A percentile compares a stretch with the other conserved stretches of the same genome.
Evolutionary conservation across 2,113 vertebrate genomes (phyloP).

Genomic region (Dascyllus trimaculatus): DNA sequence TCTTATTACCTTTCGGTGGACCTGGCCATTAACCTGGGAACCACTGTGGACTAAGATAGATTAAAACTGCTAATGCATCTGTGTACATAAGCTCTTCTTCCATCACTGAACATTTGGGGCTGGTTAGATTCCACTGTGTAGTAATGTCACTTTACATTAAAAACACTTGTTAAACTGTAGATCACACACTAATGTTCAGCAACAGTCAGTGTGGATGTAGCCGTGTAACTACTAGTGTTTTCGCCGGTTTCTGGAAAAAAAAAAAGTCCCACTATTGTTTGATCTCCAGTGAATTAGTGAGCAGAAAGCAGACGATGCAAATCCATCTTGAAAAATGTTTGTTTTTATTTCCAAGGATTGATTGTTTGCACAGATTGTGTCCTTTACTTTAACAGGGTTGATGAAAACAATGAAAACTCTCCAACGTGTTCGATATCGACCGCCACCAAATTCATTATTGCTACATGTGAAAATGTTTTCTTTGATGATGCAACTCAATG

Average conservation of each 20-base stretch:
- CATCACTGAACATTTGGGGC: too few species aligned
- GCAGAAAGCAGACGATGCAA: conserved; percentile 21
- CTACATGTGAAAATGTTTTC: conserved; percentile 48
- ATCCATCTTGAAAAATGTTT: conserved; percentile 59
- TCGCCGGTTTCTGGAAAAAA: not conserved
- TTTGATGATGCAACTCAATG: conserved; percentile 29
- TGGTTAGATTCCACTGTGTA: too few species aligned
- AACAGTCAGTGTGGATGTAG: not conserved
- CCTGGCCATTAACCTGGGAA: too few species aligned
- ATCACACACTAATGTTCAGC: not conserved
- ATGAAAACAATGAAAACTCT: conserved; percentile 31
- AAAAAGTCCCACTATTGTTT: not conserved
- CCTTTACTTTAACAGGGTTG: conserved; percentile 17
- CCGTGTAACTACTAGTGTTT: conserved; percentile 8
- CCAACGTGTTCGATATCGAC: conserved; percentile 6
- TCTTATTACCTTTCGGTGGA: too few species aligned
- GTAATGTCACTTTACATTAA: not conserved
- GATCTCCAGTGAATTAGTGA: not conserved
- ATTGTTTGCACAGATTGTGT: conserved; percentile 55
- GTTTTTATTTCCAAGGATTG: conserved; percentile 61
- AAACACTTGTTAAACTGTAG: not conserved
- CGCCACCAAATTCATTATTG: conserved; percentile 44
- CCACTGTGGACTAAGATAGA: too few species aligned
- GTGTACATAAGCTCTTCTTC: too few species aligned
- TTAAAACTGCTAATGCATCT: too few species aligned